Conservation (phyloP, 1,140 invertebrate genomes). For the Berghia stephanieae region DNA sequence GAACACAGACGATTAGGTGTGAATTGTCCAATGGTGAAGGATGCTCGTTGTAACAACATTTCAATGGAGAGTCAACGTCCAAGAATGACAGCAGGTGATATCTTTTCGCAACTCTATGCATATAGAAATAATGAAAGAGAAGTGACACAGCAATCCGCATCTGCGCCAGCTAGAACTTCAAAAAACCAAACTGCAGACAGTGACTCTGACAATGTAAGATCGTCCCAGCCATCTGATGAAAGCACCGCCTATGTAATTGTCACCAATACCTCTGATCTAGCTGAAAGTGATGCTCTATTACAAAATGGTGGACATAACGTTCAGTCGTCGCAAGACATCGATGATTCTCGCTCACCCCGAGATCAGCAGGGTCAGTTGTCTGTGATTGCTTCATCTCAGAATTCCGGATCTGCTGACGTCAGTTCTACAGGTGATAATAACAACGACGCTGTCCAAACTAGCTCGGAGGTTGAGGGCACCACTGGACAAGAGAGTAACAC, state of each 20-base stretch:
- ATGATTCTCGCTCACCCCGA: too few relatives aligned
- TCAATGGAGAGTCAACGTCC: conserved; percentile 14
- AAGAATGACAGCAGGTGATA: neutral
- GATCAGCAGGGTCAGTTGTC: neutral
- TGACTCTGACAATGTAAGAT: neutral
- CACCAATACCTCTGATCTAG: too few relatives aligned
- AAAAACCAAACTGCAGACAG: neutral
- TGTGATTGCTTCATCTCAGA: neutral
- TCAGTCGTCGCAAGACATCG: too few relatives aligned
- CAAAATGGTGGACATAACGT: too few relatives aligned
- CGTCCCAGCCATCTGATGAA: neutral
- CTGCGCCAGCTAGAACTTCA: neutral
- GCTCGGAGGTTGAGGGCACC: conserved; percentile 77
- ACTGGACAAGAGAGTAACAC: conserved; percentile 76
- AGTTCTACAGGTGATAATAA: too few relatives aligned
- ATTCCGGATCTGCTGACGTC: neutral
- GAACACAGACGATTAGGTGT: conserved; percentile 34
- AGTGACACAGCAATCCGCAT: neutral
- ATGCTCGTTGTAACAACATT: conserved; percentile 31
- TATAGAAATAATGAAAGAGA: neutral
- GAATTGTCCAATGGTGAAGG: conserved; percentile 37
- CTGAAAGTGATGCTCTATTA: too few relatives aligned
- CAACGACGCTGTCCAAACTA: conserved; percentile 71
- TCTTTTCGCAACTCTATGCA: neutral
- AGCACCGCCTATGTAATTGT: too few relatives aligned